phyloP scores from a whole-genome alignment of 1,140 invertebrate genomes.

The Pseudoatta argentina region DNA sequence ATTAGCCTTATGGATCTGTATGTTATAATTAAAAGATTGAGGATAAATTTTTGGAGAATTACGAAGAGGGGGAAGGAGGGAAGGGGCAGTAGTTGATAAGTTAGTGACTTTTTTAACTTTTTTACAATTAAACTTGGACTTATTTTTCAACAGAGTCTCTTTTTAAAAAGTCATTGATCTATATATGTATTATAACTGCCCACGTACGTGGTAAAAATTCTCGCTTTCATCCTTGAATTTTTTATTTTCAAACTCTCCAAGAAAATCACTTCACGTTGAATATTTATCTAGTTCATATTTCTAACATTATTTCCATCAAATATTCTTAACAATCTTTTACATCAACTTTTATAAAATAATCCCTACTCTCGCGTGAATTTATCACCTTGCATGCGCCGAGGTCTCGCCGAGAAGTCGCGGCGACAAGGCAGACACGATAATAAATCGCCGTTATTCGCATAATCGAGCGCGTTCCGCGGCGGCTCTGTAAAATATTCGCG shows the following conservation, averaged over 20 bases:
- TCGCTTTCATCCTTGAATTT: neutral
- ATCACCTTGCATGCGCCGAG: neutral
- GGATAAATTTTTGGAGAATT: neutral
- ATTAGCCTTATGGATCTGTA: neutral
- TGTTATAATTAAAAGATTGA: neutral
- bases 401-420: neutral
- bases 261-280: neutral
- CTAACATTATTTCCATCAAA: neutral
- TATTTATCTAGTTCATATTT: neutral
- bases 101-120: too few species aligned
- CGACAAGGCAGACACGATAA: conserved; percentile 27
- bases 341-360: neutral
- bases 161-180: too few species aligned
- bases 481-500: conserved; percentile 9
- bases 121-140: too few species aligned
- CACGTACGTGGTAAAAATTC: neutral
- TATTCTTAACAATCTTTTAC: neutral
- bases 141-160: too few species aligned
- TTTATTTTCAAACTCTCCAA: neutral
- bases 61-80: too few species aligned
- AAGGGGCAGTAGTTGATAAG: too few species aligned
- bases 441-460: conserved; percentile 41
- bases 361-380: neutral
- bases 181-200: too few species aligned
- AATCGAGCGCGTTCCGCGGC: conserved; percentile 20